These are phyloP conservation scores for Dryobota labecula DNA, from an alignment of 2,888 invertebrate genomes.

Conservation along the genomic window DNA sequence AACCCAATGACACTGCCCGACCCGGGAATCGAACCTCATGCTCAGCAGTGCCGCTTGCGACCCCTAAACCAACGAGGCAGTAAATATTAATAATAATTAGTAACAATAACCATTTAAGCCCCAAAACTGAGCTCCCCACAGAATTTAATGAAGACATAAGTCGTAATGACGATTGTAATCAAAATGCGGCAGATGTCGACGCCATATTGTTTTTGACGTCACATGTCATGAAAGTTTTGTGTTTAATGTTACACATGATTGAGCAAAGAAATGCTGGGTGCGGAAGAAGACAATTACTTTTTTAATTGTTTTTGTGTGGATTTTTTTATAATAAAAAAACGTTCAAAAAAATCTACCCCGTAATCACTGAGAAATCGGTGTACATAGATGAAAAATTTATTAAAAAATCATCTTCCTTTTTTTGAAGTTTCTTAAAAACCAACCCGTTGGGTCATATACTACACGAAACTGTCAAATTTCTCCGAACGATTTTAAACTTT, in stretches of 20 bases:
- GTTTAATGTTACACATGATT: constrained; percentile 29
- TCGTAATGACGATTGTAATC: constrained; percentile 62
- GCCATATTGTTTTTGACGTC: constrained; percentile 63
- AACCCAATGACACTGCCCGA: not conserved
- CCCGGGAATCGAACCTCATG: not conserved
- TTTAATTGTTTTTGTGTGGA: not conserved
- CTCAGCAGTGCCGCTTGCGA: not conserved
- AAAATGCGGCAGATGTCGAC: constrained; percentile 63
- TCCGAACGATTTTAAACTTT: too few species aligned
- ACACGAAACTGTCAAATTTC: too few species aligned
- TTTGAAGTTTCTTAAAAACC: not conserved
- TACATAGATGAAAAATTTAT: not conserved
- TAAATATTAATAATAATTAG: constrained; percentile 47
- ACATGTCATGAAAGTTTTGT: constrained; percentile 45
- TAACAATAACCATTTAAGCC: constrained; percentile 28
- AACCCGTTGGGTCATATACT: too few species aligned
- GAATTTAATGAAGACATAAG: constrained; percentile 56
- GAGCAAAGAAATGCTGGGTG: constrained; percentile 23
- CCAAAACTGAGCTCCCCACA: constrained; percentile 45
- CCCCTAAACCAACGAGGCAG: not conserved
- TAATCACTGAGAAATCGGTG: not conserved
- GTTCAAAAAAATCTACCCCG: not conserved
- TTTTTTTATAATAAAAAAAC: not conserved
- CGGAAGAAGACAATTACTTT: constrained; percentile 20
- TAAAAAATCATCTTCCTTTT: not conserved